Conservation (phyloP, 2,888 invertebrate genomes). For the Lithodes maja region DNA sequence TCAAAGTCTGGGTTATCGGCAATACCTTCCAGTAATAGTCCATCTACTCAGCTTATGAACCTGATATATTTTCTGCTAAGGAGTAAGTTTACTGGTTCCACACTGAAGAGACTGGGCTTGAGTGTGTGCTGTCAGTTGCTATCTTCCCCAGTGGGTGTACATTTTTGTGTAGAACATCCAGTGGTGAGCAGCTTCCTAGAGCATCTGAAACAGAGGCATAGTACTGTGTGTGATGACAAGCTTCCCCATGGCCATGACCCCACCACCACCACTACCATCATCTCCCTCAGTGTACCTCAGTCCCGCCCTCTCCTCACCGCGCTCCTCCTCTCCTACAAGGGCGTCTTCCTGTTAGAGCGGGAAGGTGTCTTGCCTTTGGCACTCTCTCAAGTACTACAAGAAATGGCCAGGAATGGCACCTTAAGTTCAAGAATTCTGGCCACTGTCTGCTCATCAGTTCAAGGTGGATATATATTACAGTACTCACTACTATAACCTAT, state of each 20-base stretch:
- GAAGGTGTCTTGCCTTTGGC: constrained; percentile 38
- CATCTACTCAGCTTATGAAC: constrained; percentile 42
- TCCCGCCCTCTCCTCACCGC: constrained; percentile 50
- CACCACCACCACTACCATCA: neutral
- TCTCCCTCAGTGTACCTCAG: constrained; percentile 45
- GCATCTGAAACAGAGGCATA: constrained; percentile 41
- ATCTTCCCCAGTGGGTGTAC: constrained; percentile 48
- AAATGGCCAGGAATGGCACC: constrained; percentile 45
- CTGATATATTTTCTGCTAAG: constrained; percentile 36
- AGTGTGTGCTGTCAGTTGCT: constrained; percentile 45
- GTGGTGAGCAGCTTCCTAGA: constrained; percentile 41
- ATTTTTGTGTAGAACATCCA: constrained; percentile 57
- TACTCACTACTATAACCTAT: too few relatives aligned
- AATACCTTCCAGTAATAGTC: constrained; percentile 24
- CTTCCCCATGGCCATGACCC: constrained; percentile 13
- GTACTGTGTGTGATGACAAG: constrained; percentile 18
- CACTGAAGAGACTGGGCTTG: constrained; percentile 33
- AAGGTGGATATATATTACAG: constrained; percentile 45
- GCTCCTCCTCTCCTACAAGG: constrained; percentile 43
- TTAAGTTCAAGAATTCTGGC: constrained; percentile 43
- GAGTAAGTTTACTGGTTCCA: constrained; percentile 30
- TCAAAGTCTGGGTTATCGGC: constrained; percentile 51
- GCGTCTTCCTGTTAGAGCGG: constrained; percentile 44
- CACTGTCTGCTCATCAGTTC: constrained; percentile 38
- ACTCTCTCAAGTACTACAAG: constrained; percentile 41